phyloP scores from a whole-genome alignment of 2,113 vertebrate species.

The Peromyscus maniculatus region DNA sequence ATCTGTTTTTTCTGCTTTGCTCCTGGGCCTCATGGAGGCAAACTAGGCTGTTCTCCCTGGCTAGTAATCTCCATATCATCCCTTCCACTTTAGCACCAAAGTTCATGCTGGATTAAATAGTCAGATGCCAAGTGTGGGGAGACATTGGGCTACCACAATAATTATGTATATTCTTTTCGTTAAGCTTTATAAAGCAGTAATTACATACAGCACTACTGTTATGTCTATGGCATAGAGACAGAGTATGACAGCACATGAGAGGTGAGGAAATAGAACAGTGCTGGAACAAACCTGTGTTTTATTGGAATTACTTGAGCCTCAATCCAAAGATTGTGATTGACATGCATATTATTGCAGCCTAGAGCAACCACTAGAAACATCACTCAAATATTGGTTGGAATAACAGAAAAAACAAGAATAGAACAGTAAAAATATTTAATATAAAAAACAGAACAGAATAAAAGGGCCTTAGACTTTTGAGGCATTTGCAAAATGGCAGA shows the following conservation, averaged over 20 bases:
- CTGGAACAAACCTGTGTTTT: neutral
- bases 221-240: neutral
- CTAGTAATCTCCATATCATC: neutral
- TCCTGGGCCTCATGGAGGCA: neutral
- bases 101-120: neutral
- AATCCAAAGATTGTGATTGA: neutral
- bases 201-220: neutral
- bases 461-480: conserved; percentile 16
- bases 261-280: neutral
- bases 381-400: neutral
- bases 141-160: neutral
- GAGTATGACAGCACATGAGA: neutral
- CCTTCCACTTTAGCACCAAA: neutral
- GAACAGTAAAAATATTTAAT: neutral
- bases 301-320: neutral
- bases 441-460: neutral
- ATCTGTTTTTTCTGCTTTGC: neutral
- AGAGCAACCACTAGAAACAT: neutral
- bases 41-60: neutral
- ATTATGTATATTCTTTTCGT: neutral
- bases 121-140: neutral
- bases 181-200: neutral
- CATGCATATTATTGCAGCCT: neutral
- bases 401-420: neutral
- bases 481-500: neutral